Evolutionary conservation across 2,113 vertebrate species (phyloP).

Genomic region (Cardinalis cardinalis): DNA sequence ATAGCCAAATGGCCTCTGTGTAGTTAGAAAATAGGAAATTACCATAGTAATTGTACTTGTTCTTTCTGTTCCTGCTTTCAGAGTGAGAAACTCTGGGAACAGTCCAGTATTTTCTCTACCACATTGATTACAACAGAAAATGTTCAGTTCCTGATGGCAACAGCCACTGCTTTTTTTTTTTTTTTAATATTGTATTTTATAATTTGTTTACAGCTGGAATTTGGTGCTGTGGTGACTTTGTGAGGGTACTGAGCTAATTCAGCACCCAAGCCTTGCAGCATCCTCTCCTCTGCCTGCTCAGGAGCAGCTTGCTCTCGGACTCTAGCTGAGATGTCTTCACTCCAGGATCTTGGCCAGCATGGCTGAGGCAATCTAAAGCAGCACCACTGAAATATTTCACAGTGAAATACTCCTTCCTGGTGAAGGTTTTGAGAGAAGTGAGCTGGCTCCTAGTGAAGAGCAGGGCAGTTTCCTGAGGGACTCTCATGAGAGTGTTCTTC

Average conservation of each 20-base stretch:
- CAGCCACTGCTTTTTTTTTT: background rate
- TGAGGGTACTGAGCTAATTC: background rate
- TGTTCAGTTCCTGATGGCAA: background rate
- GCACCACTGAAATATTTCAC: background rate
- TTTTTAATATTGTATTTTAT: background rate
- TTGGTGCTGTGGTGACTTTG: background rate
- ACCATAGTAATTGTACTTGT: background rate
- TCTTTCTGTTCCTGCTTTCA: background rate
- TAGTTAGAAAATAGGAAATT: slow-evolving; percentile 37
- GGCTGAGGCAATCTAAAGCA: background rate
- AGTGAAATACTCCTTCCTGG: background rate
- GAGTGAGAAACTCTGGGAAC: background rate
- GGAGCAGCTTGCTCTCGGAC: fast-evolving
- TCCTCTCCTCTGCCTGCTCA: background rate
- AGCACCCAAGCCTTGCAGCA: background rate
- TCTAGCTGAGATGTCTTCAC: background rate
- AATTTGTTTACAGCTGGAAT: background rate
- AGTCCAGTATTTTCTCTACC: background rate
- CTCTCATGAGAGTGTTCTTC: background rate
- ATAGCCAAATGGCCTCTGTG: background rate
- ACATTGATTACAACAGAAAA: background rate
- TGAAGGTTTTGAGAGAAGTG: background rate
- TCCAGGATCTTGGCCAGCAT: background rate
- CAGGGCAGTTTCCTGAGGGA: background rate
- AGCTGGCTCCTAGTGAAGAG: background rate